Conservation (phyloP, 2,797 vertebrate genomes). For the Percopsis omiscomaycus region DNA sequence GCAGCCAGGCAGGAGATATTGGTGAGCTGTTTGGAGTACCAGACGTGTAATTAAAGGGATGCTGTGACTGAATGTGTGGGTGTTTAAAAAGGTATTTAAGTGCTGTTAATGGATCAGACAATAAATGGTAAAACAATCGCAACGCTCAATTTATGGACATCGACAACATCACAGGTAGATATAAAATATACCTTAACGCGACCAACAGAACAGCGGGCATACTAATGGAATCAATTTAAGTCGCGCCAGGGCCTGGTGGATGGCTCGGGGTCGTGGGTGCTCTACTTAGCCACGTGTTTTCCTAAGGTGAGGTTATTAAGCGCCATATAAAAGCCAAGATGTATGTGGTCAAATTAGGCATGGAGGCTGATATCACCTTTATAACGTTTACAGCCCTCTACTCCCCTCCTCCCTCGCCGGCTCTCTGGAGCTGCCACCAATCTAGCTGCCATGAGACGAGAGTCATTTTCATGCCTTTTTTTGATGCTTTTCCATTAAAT, state of each 20-base stretch:
- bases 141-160: no score
- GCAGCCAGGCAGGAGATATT: no score
- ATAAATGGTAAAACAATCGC: no score
- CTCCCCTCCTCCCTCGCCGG: background rate
- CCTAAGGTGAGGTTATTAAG: slow-evolving; percentile 1
- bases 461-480: slow-evolving; percentile 29
- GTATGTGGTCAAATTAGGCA: slow-evolving; percentile 22
- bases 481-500: slow-evolving; percentile 35
- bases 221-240: no score
- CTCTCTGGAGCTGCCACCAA: slow-evolving; percentile 17
- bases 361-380: slow-evolving; percentile 5
- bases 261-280: slow-evolving; percentile 7
- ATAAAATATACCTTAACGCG: no score
- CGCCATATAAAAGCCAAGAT: slow-evolving; percentile 11
- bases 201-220: no score
- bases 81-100: no score
- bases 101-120: no score
- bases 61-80: no score
- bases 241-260: background rate
- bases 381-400: slow-evolving; percentile 1
- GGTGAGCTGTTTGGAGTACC: no score
- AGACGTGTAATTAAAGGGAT: no score
- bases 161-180: no score
- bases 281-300: slow-evolving; percentile 14
- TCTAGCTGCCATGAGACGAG: slow-evolving; percentile 12